These are phyloP conservation scores for Apostichopus japonicus DNA, from an alignment of 35 echinoderm and acorn worm species.

Conservation along the genomic window DNA sequence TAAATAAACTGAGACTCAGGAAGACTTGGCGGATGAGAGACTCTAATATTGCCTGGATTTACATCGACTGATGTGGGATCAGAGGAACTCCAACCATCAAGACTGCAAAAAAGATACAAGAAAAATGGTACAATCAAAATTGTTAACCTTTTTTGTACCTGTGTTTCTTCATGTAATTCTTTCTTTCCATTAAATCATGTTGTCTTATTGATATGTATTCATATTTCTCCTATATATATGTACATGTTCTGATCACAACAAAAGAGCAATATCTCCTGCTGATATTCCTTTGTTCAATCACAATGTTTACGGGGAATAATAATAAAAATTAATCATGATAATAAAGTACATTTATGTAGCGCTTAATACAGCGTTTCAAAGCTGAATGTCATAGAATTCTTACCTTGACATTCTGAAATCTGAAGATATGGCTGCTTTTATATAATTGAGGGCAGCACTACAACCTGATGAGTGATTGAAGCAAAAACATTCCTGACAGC, in stretches of 20 bases:
- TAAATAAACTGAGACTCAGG: constrained; percentile 60
- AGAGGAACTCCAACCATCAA: constrained; percentile 68
- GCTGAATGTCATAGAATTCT: not conserved
- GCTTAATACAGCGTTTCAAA: too few species aligned
- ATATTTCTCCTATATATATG: too few species aligned
- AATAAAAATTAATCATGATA: too few species aligned
- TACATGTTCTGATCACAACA: too few species aligned
- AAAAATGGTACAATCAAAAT: not conserved
- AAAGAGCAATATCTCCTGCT: too few species aligned
- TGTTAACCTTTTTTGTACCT: too few species aligned
- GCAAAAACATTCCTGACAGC: constrained; percentile 94
- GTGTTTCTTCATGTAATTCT: too few species aligned
- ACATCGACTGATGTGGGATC: constrained; percentile 62
- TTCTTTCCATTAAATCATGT: too few species aligned
- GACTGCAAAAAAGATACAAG: not conserved
- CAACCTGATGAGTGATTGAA: constrained; percentile 73
- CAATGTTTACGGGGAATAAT: too few species aligned
- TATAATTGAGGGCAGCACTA: constrained; percentile 66
- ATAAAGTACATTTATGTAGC: too few species aligned
- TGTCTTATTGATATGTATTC: too few species aligned
- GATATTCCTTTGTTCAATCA: too few species aligned
- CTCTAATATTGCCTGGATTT: constrained; percentile 64
- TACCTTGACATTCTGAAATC: constrained; percentile 81
- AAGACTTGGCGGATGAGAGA: constrained; percentile 78
- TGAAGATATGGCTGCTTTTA: constrained; percentile 52